Percentiles rank a stretch among this genome's conserved stretches.
Conservation (phyloP, 2,888 invertebrate species). For the Cantharis flavilabris region DNA sequence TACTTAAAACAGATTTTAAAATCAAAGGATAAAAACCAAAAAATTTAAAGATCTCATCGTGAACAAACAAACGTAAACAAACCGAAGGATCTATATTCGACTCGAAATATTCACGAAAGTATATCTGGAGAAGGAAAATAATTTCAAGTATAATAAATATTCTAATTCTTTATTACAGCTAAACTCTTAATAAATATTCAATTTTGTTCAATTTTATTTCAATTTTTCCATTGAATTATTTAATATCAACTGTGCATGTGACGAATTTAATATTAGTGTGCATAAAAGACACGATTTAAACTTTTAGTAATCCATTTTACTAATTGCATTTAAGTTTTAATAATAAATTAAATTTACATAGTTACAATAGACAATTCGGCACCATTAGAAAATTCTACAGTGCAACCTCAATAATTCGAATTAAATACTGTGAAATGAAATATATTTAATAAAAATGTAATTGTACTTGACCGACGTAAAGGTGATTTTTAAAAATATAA, state of each 20-base stretch:
- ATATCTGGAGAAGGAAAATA: not conserved
- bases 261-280: not conserved
- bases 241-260: not conserved
- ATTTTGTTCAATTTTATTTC: not conserved
- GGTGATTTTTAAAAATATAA: too few relatives aligned
- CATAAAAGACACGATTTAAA: not conserved
- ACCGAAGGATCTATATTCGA: not conserved
- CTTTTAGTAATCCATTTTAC: not conserved
- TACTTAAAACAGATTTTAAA: slow-evolving; percentile 27
- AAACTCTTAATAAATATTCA: not conserved
- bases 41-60: not conserved
- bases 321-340: not conserved
- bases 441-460: too few relatives aligned
- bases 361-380: not conserved
- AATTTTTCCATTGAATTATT: not conserved
- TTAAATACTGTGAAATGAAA: too few relatives aligned
- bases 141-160: not conserved
- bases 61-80: not conserved
- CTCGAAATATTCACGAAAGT: not conserved
- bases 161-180: not conserved
- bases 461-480: too few relatives aligned
- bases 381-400: not conserved
- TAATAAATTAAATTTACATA: not conserved
- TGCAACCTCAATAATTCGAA: too few relatives aligned
- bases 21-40: slow-evolving; percentile 17